Evolutionary conservation across 2,888 invertebrate species (phyloP).

Genomic region (Helicoverpa assulta): DNA sequence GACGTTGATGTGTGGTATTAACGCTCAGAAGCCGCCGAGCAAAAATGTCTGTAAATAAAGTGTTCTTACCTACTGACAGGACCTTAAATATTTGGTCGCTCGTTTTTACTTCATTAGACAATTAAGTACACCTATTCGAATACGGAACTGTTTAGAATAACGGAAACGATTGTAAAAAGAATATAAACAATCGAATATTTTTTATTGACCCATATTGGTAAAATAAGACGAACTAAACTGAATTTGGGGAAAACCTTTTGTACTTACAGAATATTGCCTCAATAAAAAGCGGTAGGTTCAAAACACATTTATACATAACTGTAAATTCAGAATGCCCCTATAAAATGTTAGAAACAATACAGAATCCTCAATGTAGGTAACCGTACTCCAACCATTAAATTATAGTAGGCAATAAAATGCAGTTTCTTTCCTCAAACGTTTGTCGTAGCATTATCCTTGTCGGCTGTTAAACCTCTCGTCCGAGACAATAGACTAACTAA

Average conservation of each 20-base stretch:
- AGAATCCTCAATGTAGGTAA: constrained; percentile 20
- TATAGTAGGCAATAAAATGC: constrained; percentile 50
- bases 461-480: constrained; percentile 67
- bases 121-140: too few species aligned
- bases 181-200: too few species aligned
- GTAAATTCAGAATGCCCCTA: constrained; percentile 16
- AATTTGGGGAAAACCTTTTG: neutral
- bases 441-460: constrained; percentile 50
- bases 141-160: too few species aligned
- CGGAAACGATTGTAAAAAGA: too few species aligned
- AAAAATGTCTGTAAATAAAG: constrained; percentile 17
- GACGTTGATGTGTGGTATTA: constrained; percentile 45
- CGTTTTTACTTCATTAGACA: too few species aligned
- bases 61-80: constrained; percentile 12
- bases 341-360: constrained; percentile 3
- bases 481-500: constrained; percentile 69
- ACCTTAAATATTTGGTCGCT: neutral
- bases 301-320: constrained; percentile 8
- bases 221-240: neutral
- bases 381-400: constrained; percentile 54
- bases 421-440: constrained; percentile 50
- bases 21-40: constrained; percentile 31
- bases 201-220: too few species aligned
- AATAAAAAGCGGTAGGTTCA: neutral
- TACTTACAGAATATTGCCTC: neutral